Evolutionary conservation across 2,888 invertebrate genomes (phyloP), one percentile per base, ranked within the genome.

Genomic region (Artemia sinica): DNA sequence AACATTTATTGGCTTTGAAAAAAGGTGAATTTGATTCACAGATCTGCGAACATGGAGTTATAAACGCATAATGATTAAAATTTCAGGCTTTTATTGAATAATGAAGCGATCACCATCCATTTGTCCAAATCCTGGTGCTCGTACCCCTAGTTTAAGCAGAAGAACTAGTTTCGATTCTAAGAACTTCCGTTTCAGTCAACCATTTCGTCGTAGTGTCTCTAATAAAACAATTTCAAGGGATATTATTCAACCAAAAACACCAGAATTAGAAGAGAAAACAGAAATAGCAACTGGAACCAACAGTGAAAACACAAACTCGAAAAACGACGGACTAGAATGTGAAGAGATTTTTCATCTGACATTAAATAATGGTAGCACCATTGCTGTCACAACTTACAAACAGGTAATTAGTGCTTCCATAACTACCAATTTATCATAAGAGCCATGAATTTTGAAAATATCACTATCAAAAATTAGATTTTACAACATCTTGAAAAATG

Each of bases 351-450:
- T 58, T n/a, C 63, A 58, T 10, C 28, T 58, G 11, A 10, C 10
- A 58, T 58, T 58, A 10, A 58, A 9, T 10, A 58, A 58, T 58
- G 63, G 63, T n/a, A 58, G 63, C 12, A 58, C n/a, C n/a, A 58
- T 58, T 58, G 63, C 28, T 28, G 10, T 58, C 28, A 58, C n/a
- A 58, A 58, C 14, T 28, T 58, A 58, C 28, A 58, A 58, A 58
- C 63, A 58, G 63, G 63, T 58, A 58, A 18, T n/a, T 58, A 18
- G 9, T n/a, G 63, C 3, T 58, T 41, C 2, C 6, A 41, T 41
- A 5, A 41, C 41, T 41, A 41, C 41, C 6, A 6, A 41, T 41
- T 41, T 41, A 41, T 41, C 41, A 41, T 41, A 41, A 41, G 41
- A 41, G 3, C 41, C 41, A 41, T 41, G 41, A 3, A 41, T 41